Percentiles rank a stretch among this genome's conserved stretches.
Evolutionary conservation across 2,113 vertebrate genomes (phyloP).

Genomic region (Spea multiplicata): DNA sequence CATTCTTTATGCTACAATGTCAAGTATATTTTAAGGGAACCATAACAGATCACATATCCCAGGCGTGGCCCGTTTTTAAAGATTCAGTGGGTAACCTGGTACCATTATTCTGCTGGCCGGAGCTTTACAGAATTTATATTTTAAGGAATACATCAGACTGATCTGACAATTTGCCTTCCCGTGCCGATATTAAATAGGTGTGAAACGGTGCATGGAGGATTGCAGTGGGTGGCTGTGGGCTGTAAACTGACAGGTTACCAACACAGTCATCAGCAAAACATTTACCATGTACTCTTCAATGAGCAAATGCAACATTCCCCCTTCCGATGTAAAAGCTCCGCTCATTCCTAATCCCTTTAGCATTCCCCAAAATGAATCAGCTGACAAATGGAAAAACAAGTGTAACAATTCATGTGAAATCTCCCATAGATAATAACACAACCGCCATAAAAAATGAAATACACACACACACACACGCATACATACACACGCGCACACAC

Average conservation of each 20-base stretch:
- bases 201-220: constrained; percentile 57
- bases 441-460: too few species aligned
- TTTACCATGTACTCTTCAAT: constrained; percentile 83
- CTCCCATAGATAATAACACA: neutral
- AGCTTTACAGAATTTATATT: too few species aligned
- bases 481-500: too few species aligned
- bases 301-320: constrained; percentile 85
- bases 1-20: too few species aligned
- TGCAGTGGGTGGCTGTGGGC: constrained; percentile 66
- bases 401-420: constrained; percentile 32
- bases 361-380: constrained; percentile 56
- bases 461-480: too few species aligned
- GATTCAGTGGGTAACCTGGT: too few species aligned
- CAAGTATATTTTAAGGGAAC: too few species aligned
- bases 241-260: constrained; percentile 57
- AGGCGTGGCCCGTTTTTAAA: too few species aligned
- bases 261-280: constrained; percentile 83
- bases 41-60: too few species aligned
- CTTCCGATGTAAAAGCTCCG: constrained; percentile 69
- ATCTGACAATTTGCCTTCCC: neutral
- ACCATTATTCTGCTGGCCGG: too few species aligned
- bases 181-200: too few species aligned
- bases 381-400: constrained; percentile 56
- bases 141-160: neutral
- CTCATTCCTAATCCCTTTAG: constrained; percentile 65